Percentiles rank a stretch among this genome's conserved stretches.
Conservation (phyloP, 2,888 invertebrate species). For the Anoplius nigerrimus region DNA sequence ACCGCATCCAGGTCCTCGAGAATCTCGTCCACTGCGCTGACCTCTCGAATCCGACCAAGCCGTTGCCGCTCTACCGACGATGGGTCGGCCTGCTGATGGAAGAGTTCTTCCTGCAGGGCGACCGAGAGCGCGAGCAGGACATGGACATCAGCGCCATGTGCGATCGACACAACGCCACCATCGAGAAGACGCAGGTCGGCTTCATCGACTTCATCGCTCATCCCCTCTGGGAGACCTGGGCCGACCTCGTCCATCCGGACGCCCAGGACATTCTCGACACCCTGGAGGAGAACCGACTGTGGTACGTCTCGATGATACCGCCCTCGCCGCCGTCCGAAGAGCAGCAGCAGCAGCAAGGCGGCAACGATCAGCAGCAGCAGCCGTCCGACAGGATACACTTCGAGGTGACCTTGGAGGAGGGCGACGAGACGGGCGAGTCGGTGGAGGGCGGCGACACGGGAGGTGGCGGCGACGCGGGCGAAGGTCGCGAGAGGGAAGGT, state of each 20-base stretch:
- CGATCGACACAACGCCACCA: slow-evolving; percentile 96
- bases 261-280: slow-evolving; percentile 98
- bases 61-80: slow-evolving; percentile 92
- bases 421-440: slow-evolving; percentile 76
- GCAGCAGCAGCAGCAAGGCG: slow-evolving; percentile 44
- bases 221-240: slow-evolving; percentile 99
- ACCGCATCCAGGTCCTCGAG: slow-evolving; percentile 97
- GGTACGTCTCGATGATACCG: slow-evolving; percentile 96
- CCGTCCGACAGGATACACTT: slow-evolving; percentile 81
- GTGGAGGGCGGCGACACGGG: slow-evolving; percentile 82
- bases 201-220: slow-evolving; percentile 99
- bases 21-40: slow-evolving; percentile 99
- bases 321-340: slow-evolving; percentile 87
- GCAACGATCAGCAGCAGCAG: slow-evolving; percentile 39
- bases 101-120: slow-evolving; percentile 99
- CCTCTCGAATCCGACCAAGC: slow-evolving; percentile 97
- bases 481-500: slow-evolving; percentile 59
- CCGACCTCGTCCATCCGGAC: slow-evolving; percentile 98
- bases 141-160: slow-evolving; percentile 99
- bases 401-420: slow-evolving; percentile 91
- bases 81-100: slow-evolving; percentile 98
- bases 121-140: slow-evolving; percentile 94
- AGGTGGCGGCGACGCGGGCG: slow-evolving; percentile 71
- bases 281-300: slow-evolving; percentile 98
- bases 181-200: slow-evolving; percentile 99